phyloP scores from a whole-genome alignment of 2,888 invertebrate genomes.

The Crocallis elinguaria region DNA sequence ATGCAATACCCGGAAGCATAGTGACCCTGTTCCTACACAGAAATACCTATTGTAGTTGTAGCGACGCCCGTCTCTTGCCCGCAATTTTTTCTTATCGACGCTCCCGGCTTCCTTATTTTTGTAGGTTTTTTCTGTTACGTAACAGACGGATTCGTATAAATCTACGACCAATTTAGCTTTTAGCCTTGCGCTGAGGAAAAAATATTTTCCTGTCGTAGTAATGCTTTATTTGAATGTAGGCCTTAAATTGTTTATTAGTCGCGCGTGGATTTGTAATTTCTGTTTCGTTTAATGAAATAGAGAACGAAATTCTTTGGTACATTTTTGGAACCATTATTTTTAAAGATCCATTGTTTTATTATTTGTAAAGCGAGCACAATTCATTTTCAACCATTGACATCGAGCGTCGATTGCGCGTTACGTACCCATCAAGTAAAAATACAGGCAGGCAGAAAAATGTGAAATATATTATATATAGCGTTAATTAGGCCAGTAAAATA shows the following conservation, averaged over 20 bases:
- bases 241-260: neutral
- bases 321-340: too few relatives aligned
- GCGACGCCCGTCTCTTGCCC: constrained; percentile 4
- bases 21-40: neutral
- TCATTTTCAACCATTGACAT: too few relatives aligned
- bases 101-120: constrained; percentile 11
- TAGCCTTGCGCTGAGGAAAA: neutral
- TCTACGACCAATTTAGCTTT: constrained; percentile 15
- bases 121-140: constrained; percentile 14
- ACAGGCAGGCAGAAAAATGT: too few relatives aligned
- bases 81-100: constrained; percentile 14
- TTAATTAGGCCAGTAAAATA: too few relatives aligned
- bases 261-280: too few relatives aligned
- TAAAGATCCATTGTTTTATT: too few relatives aligned
- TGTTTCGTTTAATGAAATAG: too few relatives aligned
- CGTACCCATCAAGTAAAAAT: too few relatives aligned
- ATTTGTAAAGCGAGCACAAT: too few relatives aligned
- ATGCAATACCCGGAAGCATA: neutral
- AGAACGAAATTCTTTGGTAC: too few relatives aligned
- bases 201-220: neutral
- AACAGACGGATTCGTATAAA: constrained; percentile 16
- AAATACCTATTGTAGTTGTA: constrained; percentile 10
- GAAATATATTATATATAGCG: too few relatives aligned
- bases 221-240: neutral
- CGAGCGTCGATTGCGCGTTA: too few relatives aligned